These are phyloP conservation scores for Cotesia glomerata DNA, from an alignment of 1,140 invertebrate genomes.

Conservation along the genomic window DNA sequence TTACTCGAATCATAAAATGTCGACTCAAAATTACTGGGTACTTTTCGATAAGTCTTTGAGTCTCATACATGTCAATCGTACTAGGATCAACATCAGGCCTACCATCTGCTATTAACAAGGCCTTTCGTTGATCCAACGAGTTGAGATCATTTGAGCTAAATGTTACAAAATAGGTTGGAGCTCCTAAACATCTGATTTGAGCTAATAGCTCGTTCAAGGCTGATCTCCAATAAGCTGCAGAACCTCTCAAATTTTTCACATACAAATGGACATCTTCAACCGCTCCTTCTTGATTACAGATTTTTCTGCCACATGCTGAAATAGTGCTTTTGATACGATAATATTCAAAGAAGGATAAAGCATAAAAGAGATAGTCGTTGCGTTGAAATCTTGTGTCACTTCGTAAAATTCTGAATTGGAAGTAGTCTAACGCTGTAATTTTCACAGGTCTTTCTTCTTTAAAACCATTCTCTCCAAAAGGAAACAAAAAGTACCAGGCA, in stretches of 20 bases:
- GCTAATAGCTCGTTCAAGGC: conserved; percentile 47
- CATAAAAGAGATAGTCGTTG: conserved; percentile 56
- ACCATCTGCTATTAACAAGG: conserved; percentile 45
- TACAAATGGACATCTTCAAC: conserved; percentile 39
- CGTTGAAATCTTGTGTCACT: conserved; percentile 50
- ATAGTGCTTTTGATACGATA: conserved; percentile 47
- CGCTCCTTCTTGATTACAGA: conserved; percentile 28
- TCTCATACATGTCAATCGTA: conserved; percentile 40
- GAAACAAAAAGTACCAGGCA: conserved; percentile 52
- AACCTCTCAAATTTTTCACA: conserved; percentile 42
- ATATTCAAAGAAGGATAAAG: conserved; percentile 52
- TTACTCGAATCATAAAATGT: conserved; percentile 46
- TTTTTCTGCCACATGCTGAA: conserved; percentile 36
- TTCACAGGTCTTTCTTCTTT: conserved; percentile 45
- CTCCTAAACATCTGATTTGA: conserved; percentile 44
- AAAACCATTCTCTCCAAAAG: conserved; percentile 53
- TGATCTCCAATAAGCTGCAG: conserved; percentile 44
- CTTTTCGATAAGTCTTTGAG: conserved; percentile 46
- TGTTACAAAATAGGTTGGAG: conserved; percentile 48
- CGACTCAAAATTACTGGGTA: too few species aligned
- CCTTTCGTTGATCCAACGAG: conserved; percentile 47
- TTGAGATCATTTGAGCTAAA: conserved; percentile 53
- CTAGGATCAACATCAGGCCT: conserved; percentile 41
- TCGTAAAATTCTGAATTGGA: conserved; percentile 50
- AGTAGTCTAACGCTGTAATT: conserved; percentile 56